Evolutionary conservation across 2,113 vertebrate genomes (phyloP), one percentile per base, ranked within the genome.

Genomic region (Crypturellus undulatus): DNA sequence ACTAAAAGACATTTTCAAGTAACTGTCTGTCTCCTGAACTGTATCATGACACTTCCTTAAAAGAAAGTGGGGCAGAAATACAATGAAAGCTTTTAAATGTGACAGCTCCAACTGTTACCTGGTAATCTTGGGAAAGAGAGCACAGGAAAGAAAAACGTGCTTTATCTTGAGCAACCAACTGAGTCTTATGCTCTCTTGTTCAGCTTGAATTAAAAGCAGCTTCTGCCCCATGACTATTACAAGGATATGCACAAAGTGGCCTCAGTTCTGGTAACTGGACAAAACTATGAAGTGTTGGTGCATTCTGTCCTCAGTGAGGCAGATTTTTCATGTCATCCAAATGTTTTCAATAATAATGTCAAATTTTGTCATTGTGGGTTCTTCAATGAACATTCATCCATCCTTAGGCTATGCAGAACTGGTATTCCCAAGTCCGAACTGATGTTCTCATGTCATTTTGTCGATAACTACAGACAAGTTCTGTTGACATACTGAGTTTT

Each of bases 401-500:
- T 30, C n/a, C 40, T 43, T 28, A 52, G 7, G 6, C 8, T 85
- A 19, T 28, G 12, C 38, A 43, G 21, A 22, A 82, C 21, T 38
- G 54, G 4, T 16, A 45, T 42, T 72, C 1, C 0, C 12, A 30
- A 2, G 9, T 7, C 3, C 47, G 52, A 36, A 3, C 67, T 65
- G 14, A 58, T 49, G 2, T n/a, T 64, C 25, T 38, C 5, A 4
- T 13, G 28, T 6, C 64, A 40, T 4, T 25, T 22, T 69, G 30
- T 6, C 22, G 20, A 69, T 43, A 64, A 32, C 42, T 63, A 1
- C 9, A 32, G 28, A 6, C 3, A 60, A 34, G 4, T 62, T 52
- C 43, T 30, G 9, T 45, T 79, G 67, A 16, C 36, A 9, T 3
- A 36, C 40, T 43, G 7, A 43, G 22, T 10, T 72, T n/a, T 69